Conservation (phyloP, 2,113 vertebrate genomes). For the Trematocara macrostoma region DNA sequence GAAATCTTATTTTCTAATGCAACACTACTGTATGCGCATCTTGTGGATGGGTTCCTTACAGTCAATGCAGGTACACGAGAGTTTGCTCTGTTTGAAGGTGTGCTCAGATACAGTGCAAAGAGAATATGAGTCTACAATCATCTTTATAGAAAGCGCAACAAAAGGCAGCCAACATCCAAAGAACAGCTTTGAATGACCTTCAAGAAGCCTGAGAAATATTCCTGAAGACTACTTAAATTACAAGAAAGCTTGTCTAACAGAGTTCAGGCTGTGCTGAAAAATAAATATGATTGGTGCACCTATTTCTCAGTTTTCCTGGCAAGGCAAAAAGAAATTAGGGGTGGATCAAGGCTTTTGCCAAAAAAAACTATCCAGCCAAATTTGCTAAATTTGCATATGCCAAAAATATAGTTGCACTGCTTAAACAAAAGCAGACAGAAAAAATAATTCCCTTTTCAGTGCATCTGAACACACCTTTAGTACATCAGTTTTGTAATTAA, state of each 20-base stretch:
- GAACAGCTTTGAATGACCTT: neutral
- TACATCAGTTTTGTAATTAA: neutral
- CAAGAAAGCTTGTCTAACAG: neutral
- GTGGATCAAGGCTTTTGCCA: neutral
- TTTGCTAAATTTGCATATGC: neutral
- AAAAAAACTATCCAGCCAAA: neutral
- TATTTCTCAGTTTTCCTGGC: neutral
- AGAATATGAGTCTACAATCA: neutral
- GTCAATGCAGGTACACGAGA: slow-evolving; percentile 84
- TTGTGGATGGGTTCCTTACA: slow-evolving; percentile 85
- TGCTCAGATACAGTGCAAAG: slow-evolving; percentile 49
- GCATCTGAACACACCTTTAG: slow-evolving; percentile 47
- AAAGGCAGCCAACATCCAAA: neutral
- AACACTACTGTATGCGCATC: slow-evolving; percentile 82
- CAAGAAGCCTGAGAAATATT: neutral
- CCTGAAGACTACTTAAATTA: neutral
- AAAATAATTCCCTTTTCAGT: slow-evolving; percentile 23
- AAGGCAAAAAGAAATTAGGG: neutral
- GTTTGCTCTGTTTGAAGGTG: neutral
- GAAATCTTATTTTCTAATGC: slow-evolving; percentile 78
- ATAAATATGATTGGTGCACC: neutral
- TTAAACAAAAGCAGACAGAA: neutral
- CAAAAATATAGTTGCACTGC: neutral
- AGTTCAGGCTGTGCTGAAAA: neutral
- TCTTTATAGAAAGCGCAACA: neutral